Evolutionary conservation across 2,888 invertebrate genomes (phyloP).

Genomic region (Sturmia bella): DNA sequence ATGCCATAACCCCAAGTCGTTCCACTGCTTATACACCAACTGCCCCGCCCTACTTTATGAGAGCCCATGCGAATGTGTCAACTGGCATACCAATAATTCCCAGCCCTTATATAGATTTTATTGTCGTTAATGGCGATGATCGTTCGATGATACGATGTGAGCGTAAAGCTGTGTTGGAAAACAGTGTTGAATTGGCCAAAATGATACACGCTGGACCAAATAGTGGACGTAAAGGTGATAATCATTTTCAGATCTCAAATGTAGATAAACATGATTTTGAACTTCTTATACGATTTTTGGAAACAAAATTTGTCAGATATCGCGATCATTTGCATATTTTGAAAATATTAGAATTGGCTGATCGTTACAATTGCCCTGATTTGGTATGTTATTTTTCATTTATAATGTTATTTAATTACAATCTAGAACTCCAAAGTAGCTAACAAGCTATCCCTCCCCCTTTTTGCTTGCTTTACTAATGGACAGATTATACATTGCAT

Average conservation of each 20-base stretch:
- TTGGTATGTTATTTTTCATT: slow-evolving; percentile 75
- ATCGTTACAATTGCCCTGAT: slow-evolving; percentile 81
- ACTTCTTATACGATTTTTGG: slow-evolving; percentile 80
- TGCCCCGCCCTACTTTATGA: slow-evolving; percentile 79
- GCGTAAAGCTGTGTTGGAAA: slow-evolving; percentile 79
- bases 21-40: slow-evolving; percentile 73
- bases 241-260: slow-evolving; percentile 81
- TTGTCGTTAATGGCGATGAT: slow-evolving; percentile 81
- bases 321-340: slow-evolving; percentile 81
- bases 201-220: slow-evolving; percentile 81
- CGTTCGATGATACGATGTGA: slow-evolving; percentile 81
- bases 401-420: not conserved
- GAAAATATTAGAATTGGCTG: slow-evolving; percentile 80
- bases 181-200: slow-evolving; percentile 81
- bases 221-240: slow-evolving; percentile 81
- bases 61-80: slow-evolving; percentile 77
- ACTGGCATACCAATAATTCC: slow-evolving; percentile 78
- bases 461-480: slow-evolving; percentile 10
- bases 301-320: slow-evolving; percentile 81
- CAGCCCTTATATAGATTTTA: slow-evolving; percentile 81
- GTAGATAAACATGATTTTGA: slow-evolving; percentile 81
- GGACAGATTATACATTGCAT: slow-evolving; percentile 80
- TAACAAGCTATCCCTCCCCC: not conserved
- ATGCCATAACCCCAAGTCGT: slow-evolving; percentile 37
- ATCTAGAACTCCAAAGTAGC: not conserved